Base-by-base conservation (phyloP, 2,113 vertebrate species). In the Anguilla japonica region DNA sequence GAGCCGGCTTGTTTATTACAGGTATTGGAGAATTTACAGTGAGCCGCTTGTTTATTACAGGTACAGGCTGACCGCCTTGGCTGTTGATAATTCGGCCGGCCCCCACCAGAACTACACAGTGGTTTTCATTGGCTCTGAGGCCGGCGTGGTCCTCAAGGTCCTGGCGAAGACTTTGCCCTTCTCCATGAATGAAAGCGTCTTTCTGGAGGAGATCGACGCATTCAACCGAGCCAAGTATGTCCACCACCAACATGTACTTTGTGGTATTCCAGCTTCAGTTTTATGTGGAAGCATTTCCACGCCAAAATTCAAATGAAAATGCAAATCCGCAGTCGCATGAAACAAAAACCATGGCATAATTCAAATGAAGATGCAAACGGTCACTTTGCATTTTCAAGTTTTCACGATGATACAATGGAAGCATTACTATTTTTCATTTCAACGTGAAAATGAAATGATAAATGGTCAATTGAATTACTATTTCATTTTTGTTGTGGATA, bases 211-310 rank as follows among this genome's bases (percentile, higher is more conserved):
- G 95, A 98, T 99, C 86, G 97, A 99, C 86, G 96, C 97, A 50
- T 99, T 97, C 94, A 99, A 99, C 94, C 97, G 93, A 88, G 97
- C 96, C 92, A 99, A 99, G 98, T 99, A 97, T 87, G 97, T 95
- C 53, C 87, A 87, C 41, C 85, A 85, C 50, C 9, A 11, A 53
- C 7, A 14, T 53, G 8, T 53, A 53, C 11, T 53, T 53, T 53
- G 50, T 53, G 50, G 9, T 13, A 53, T 53, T 53, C 50, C 7
- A 53, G 2, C 50, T 53, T 53, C 7, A 53, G 50, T 53, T 9
- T 9, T 34, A 34, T 34, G 34, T 34, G 34, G 34, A 34, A 34
- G 34, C 34, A 34, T 34, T 34, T 34, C 34, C 34, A 34, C 34
- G 34, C 34, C 34, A 34, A 34, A 34, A 34, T 34, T 34, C 34